Evolutionary conservation across 2,888 invertebrate genomes (phyloP).

Genomic region (Tortrix viridana): DNA sequence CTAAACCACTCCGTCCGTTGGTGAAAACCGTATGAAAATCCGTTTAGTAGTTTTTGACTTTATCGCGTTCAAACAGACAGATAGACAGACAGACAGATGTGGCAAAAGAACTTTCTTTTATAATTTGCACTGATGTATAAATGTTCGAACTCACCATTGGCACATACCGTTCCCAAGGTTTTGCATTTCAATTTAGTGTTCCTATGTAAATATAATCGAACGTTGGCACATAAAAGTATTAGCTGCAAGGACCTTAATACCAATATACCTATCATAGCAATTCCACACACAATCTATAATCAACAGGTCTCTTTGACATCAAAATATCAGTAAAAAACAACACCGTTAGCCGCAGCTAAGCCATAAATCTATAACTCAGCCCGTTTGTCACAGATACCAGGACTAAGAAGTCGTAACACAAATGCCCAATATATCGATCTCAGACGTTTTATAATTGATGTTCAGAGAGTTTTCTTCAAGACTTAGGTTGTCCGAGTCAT

Average conservation of each 20-base stretch:
- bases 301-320: conserved; percentile 41
- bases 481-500: conserved; percentile 4
- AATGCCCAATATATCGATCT: background rate
- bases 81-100: too few species aligned
- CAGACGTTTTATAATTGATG: background rate
- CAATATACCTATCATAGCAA: conserved; percentile 2
- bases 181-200: too few species aligned
- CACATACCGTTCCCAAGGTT: too few species aligned
- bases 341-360: conserved; percentile 60
- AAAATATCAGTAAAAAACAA: conserved; percentile 63
- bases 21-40: too few species aligned
- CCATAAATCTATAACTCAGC: conserved; percentile 57
- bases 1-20: too few species aligned
- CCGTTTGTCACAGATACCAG: conserved; percentile 53
- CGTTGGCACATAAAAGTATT: background rate
- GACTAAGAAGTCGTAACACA: conserved; percentile 10
- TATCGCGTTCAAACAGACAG: too few species aligned
- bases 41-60: too few species aligned
- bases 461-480: background rate
- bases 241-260: conserved; percentile 6
- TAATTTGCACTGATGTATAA: too few species aligned
- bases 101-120: too few species aligned
- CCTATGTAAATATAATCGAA: too few species aligned
- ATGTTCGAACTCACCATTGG: too few species aligned
- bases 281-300: conserved; percentile 28